Percentiles rank a stretch among this genome's conserved stretches.
Conservation (phyloP, 1,140 invertebrate genomes). For the Drosophila mayri region DNA sequence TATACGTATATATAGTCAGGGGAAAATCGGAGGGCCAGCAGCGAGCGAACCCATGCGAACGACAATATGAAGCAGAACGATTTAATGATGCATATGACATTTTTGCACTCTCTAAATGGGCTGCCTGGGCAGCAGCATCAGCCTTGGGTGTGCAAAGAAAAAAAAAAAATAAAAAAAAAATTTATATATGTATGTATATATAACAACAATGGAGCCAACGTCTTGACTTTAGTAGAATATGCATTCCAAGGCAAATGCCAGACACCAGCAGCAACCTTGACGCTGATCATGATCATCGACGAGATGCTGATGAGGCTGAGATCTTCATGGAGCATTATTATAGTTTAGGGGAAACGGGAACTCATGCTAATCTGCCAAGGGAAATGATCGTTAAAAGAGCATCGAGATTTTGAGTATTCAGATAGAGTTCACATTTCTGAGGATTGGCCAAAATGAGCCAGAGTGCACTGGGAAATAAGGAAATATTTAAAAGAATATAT, state of each 20-base stretch:
- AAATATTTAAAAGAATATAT: background rate
- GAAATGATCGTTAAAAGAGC: constrained; percentile 35
- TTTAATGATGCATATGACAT: constrained; percentile 85
- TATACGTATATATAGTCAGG: constrained; percentile 17
- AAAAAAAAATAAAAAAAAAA: constrained; percentile 22
- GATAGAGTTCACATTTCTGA: constrained; percentile 10
- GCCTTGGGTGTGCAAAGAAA: constrained; percentile 49
- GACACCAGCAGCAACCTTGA: constrained; percentile 53
- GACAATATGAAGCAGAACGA: constrained; percentile 84
- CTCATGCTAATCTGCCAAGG: constrained; percentile 31
- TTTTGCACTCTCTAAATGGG: constrained; percentile 84
- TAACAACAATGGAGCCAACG: constrained; percentile 59
- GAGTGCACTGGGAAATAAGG: background rate
- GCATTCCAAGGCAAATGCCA: constrained; percentile 70
- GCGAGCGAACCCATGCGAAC: constrained; percentile 58
- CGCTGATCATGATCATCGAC: constrained; percentile 48
- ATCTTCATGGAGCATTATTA: constrained; percentile 22
- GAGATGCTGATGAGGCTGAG: constrained; percentile 6
- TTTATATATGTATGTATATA: background rate
- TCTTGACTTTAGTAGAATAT: constrained; percentile 56
- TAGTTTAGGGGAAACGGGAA: constrained; percentile 26
- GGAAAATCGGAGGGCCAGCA: constrained; percentile 10
- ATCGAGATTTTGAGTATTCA: constrained; percentile 15
- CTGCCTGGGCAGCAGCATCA: constrained; percentile 47
- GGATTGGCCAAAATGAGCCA: constrained; percentile 18